A percentile compares a stretch with the other conserved stretches of the same genome.
These are phyloP conservation scores for Cladopsammia gracilis DNA, from an alignment of 64 coral and sea anemone genomes.

Conservation along the genomic window DNA sequence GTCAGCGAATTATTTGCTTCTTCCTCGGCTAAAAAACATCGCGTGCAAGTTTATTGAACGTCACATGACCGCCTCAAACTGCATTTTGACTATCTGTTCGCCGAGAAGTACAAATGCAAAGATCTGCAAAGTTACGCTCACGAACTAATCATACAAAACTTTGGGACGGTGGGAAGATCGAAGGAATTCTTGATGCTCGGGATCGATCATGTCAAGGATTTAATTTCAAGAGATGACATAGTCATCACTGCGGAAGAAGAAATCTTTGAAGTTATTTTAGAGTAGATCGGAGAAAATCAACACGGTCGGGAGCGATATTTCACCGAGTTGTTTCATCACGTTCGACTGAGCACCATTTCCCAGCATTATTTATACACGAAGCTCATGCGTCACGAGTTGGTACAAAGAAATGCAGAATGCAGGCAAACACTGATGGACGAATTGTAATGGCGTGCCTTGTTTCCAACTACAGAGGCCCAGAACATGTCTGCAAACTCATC, in stretches of 20 bases:
- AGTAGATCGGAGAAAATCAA: slow-evolving; percentile 69
- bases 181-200: slow-evolving; percentile 74
- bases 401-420: slow-evolving; percentile 50
- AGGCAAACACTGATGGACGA: slow-evolving; percentile 29
- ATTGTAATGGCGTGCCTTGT: slow-evolving; percentile 11
- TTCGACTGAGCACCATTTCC: slow-evolving; percentile 69
- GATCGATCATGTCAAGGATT: slow-evolving; percentile 41
- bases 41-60: slow-evolving; percentile 71
- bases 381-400: slow-evolving; percentile 16
- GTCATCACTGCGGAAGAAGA: slow-evolving; percentile 70
- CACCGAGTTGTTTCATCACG: slow-evolving; percentile 65
- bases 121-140: slow-evolving; percentile 49
- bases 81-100: slow-evolving; percentile 61
- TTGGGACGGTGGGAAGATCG: slow-evolving; percentile 61
- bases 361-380: slow-evolving; percentile 66
- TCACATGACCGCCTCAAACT: slow-evolving; percentile 64
- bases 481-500: slow-evolving; percentile 60
- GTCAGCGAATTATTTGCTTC: slow-evolving; percentile 75
- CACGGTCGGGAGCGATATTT: slow-evolving; percentile 69
- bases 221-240: slow-evolving; percentile 76
- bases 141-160: slow-evolving; percentile 72
- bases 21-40: slow-evolving; percentile 76
- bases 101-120: slow-evolving; percentile 78
- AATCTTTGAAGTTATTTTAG: slow-evolving; percentile 66
- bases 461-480: slow-evolving; percentile 14